phyloP scores from a whole-genome alignment of 2,797 vertebrate genomes.

The Oryzias dopingdopingensis region DNA sequence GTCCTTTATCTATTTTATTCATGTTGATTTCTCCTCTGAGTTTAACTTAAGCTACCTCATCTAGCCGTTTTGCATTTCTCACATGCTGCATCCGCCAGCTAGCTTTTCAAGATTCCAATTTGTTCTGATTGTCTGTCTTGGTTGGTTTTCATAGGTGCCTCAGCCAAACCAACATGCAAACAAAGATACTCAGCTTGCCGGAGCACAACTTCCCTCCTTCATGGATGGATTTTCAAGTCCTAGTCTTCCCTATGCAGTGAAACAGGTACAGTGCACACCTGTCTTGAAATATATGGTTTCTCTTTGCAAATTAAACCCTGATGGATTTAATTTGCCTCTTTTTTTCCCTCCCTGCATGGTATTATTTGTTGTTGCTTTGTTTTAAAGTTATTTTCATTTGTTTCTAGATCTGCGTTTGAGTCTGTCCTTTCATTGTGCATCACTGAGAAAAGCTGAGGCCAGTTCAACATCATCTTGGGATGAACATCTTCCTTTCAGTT shows the following conservation, averaged over 20 bases:
- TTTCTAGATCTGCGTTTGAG: slow-evolving; percentile 78
- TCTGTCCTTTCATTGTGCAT: slow-evolving; percentile 68
- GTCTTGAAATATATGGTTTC: slow-evolving; percentile 15
- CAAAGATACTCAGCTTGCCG: slow-evolving; percentile 32
- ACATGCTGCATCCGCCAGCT: background rate
- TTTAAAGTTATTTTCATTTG: slow-evolving; percentile 57
- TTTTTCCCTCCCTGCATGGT: slow-evolving; percentile 27
- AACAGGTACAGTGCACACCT: slow-evolving; percentile 57
- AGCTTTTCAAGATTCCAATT: slow-evolving; percentile 1
- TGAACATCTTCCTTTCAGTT: slow-evolving; percentile 57
- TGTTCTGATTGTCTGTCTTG: slow-evolving; percentile 13
- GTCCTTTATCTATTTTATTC: slow-evolving; percentile 11
- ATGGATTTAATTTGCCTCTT: slow-evolving; percentile 17
- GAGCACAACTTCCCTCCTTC: slow-evolving; percentile 25
- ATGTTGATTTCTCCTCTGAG: slow-evolving; percentile 17
- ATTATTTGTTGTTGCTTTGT: slow-evolving; percentile 43
- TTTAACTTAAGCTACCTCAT: background rate
- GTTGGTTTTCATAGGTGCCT: slow-evolving; percentile 53
- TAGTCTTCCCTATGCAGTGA: slow-evolving; percentile 26
- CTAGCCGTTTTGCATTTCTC: background rate
- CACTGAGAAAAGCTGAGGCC: slow-evolving; percentile 71
- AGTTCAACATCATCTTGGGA: slow-evolving; percentile 72
- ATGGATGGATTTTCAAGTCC: slow-evolving; percentile 51
- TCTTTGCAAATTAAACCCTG: slow-evolving; percentile 24
- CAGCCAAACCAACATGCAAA: slow-evolving; percentile 44